These are phyloP conservation scores for Leucozona laternaria DNA, from an alignment of 2,888 invertebrate genomes.

Conservation along the genomic window DNA sequence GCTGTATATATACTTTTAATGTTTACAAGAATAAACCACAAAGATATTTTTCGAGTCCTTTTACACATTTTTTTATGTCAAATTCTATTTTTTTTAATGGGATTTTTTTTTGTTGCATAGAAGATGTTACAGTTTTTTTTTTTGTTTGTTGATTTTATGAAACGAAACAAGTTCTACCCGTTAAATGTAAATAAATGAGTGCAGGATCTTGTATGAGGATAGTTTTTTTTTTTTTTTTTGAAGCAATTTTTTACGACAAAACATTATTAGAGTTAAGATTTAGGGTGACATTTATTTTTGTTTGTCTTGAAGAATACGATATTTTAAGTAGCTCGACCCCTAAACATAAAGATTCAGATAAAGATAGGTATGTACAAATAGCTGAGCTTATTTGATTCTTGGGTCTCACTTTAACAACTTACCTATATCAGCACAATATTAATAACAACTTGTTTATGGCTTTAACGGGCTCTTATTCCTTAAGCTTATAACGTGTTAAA, in stretches of 20 bases:
- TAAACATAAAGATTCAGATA: neutral
- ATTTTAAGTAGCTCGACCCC: conserved; percentile 17
- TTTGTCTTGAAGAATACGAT: neutral
- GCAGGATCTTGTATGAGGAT: neutral
- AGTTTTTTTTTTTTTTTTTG: neutral
- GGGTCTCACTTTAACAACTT: neutral
- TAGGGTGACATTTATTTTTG: conserved; percentile 19
- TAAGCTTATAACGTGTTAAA: no score
- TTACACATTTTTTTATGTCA: conserved; percentile 12
- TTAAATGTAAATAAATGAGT: conserved; percentile 61
- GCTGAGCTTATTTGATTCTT: neutral
- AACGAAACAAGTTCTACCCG: conserved; percentile 31
- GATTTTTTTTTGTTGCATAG: neutral
- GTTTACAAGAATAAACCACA: conserved; percentile 16
- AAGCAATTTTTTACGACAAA: neutral
- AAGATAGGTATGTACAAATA: neutral
- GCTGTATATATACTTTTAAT: neutral
- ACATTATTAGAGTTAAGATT: conserved; percentile 7
- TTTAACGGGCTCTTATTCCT: no score
- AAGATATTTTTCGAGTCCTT: conserved; percentile 17
- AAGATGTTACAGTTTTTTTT: conserved; percentile 31
- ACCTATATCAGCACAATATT: no score
- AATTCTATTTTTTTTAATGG: neutral
- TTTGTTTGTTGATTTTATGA: conserved; percentile 63
- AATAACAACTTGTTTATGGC: no score